Conservation (phyloP, 2,797 vertebrate species). For the Hafferia zeledoni region DNA sequence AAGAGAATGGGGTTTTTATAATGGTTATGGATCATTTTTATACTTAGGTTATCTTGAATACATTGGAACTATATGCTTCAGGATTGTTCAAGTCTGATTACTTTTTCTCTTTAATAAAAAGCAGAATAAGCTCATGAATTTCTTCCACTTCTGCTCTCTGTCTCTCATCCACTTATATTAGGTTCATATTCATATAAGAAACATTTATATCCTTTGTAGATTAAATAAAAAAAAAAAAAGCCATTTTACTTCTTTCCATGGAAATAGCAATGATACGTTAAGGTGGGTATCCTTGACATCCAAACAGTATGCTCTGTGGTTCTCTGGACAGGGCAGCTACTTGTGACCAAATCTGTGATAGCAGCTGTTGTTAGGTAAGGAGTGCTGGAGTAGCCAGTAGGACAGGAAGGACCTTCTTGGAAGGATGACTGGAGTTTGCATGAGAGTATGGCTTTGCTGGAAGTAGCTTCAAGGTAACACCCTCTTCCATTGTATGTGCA, state of each 20-base stretch:
- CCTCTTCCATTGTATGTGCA: background rate
- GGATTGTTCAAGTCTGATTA: background rate
- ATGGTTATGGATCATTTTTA: constrained; percentile 24
- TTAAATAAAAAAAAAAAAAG: background rate
- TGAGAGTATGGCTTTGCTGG: background rate
- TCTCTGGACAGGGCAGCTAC: background rate
- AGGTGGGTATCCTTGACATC: background rate
- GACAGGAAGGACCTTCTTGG: background rate
- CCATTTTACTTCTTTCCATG: background rate
- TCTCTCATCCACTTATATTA: background rate
- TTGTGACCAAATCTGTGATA: background rate
- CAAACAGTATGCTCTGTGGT: background rate
- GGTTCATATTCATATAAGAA: background rate
- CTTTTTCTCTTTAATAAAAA: background rate
- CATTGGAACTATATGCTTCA: background rate
- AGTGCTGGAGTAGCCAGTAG: background rate
- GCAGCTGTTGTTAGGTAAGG: background rate
- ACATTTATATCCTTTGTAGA: background rate
- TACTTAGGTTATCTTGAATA: background rate
- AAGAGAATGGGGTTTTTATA: background rate
- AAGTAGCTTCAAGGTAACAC: background rate
- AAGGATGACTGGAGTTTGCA: background rate
- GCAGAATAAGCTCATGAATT: background rate
- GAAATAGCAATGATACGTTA: background rate
- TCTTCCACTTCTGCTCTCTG: background rate